Evolutionary conservation across 2,797 vertebrate genomes (phyloP).

Genomic region (Allobates femoralis): DNA sequence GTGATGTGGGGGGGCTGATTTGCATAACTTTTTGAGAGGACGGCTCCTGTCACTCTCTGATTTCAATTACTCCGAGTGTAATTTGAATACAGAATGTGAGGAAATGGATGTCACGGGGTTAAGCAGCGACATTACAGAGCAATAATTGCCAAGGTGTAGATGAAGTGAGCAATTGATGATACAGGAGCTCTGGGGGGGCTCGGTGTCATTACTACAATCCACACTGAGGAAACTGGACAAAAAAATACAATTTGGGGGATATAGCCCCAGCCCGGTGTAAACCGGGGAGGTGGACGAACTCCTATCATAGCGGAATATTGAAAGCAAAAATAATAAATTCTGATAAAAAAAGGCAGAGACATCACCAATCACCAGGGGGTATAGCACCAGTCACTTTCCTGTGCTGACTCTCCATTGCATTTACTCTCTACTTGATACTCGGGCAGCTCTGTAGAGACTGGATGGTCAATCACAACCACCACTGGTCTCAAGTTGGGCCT

Average conservation of each 20-base stretch:
- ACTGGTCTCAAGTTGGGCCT: too few relatives aligned
- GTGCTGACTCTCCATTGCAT: too few relatives aligned
- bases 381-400: too few relatives aligned
- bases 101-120: conserved; percentile 45
- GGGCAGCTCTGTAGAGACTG: too few relatives aligned
- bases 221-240: neutral
- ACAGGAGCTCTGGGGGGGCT: neutral
- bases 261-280: neutral
- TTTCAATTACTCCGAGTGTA: conserved; percentile 17
- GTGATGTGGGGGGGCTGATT: conserved; percentile 2
- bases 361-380: too few relatives aligned
- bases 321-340: neutral
- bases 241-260: neutral
- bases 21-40: conserved; percentile 29
- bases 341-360: too few relatives aligned
- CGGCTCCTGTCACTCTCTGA: conserved; percentile 23
- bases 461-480: too few relatives aligned
- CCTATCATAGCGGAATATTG: neutral
- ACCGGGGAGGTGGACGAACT: neutral
- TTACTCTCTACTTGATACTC: too few relatives aligned
- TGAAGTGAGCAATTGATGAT: conserved; percentile 5
- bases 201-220: conserved; percentile 3
- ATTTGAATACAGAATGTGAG: conserved; percentile 34
- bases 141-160: conserved; percentile 36
- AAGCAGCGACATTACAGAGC: conserved; percentile 32